These are phyloP conservation scores for Enteromius treurensis DNA, from an alignment of 2,797 vertebrate species.

Conservation along the genomic window DNA sequence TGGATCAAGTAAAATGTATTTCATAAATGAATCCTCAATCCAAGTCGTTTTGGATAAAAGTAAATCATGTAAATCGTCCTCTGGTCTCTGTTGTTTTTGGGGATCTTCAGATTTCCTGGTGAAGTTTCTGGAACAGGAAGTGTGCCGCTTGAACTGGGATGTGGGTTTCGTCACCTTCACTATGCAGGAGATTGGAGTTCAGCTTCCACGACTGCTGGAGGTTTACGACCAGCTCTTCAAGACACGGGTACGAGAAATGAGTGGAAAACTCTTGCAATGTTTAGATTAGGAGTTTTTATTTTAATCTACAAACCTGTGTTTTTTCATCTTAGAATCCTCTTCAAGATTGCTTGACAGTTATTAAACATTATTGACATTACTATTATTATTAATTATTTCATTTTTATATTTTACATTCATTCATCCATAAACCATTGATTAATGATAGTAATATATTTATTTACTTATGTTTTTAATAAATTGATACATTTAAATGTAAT, in stretches of 20 bases:
- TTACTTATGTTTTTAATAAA: no score
- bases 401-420: not conserved
- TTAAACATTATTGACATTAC: not conserved
- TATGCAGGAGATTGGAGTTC: constrained; percentile 93
- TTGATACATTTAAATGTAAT: no score
- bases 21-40: no score
- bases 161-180: constrained; percentile 92
- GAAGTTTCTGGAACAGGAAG: constrained; percentile 93
- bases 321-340: not conserved
- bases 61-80: not conserved
- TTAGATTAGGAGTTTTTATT: not conserved
- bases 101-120: constrained; percentile 88
- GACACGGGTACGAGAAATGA: constrained; percentile 81
- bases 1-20: no score
- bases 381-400: not conserved
- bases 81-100: constrained; percentile 50
- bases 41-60: not conserved
- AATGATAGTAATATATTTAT: not conserved
- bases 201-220: constrained; percentile 88
- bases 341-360: not conserved
- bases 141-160: constrained; percentile 91
- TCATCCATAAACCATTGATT: no score
- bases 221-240: constrained; percentile 97
- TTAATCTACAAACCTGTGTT: no score
- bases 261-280: not conserved